These are phyloP conservation scores for Diadegma fenestrale DNA, from an alignment of 2,888 invertebrate genomes.

Conservation along the genomic window DNA sequence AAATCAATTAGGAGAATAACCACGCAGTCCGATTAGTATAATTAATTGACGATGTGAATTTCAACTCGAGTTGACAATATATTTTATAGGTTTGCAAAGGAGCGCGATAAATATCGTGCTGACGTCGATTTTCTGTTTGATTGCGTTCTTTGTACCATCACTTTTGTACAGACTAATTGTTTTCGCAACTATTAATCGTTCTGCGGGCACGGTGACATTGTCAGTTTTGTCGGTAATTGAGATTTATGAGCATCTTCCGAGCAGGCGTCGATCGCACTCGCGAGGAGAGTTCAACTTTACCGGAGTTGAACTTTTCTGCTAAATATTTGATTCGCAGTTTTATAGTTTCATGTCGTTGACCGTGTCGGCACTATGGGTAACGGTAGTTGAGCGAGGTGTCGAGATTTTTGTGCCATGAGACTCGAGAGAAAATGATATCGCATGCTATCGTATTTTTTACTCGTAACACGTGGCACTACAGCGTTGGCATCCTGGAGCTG, in stretches of 20 bases:
- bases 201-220: not conserved
- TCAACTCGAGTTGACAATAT: not conserved
- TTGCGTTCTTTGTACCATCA: not conserved
- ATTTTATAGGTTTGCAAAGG: not conserved
- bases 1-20: not conserved
- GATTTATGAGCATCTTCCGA: not conserved
- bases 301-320: too few relatives aligned
- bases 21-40: not conserved
- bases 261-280: not conserved
- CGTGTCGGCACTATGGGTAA: too few relatives aligned
- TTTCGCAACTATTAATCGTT: not conserved
- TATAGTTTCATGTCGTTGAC: not conserved
- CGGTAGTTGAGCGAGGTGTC: too few relatives aligned
- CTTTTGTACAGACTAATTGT: not conserved
- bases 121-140: not conserved
- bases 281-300: not conserved
- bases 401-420: too few relatives aligned
- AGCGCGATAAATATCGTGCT: not conserved
- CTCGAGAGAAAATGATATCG: too few relatives aligned
- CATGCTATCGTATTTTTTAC: too few relatives aligned
- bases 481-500: too few relatives aligned
- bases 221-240: not conserved
- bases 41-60: not conserved
- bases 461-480: too few relatives aligned
- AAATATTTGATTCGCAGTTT: not conserved